phyloP scores from a whole-genome alignment of 2,113 vertebrate species.

The Smithornis capensis region DNA sequence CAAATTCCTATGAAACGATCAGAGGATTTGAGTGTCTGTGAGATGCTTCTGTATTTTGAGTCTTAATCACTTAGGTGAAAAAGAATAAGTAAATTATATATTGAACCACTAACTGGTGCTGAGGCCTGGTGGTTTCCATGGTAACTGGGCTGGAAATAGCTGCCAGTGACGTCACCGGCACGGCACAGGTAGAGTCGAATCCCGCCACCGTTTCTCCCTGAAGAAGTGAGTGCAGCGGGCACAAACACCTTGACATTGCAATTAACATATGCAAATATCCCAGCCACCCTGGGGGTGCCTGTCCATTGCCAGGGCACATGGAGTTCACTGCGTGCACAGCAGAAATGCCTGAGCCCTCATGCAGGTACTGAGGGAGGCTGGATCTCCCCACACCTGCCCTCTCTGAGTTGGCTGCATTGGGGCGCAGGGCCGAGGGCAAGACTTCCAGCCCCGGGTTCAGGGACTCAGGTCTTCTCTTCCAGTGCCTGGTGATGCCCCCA shows the following conservation, averaged over 20 bases:
- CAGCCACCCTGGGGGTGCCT: neutral
- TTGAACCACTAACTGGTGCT: conserved; percentile 82
- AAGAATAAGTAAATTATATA: conserved; percentile 84
- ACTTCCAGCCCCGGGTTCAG: neutral
- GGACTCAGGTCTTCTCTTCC: neutral
- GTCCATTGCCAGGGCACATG: neutral
- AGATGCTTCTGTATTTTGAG: conserved; percentile 64
- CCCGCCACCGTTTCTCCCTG: conserved; percentile 44
- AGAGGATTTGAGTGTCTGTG: conserved; percentile 29
- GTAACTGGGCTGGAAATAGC: conserved; percentile 82
- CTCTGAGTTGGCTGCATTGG: fast-evolving
- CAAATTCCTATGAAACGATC: neutral
- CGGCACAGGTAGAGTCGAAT: conserved; percentile 77
- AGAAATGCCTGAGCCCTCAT: neutral
- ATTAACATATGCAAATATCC: conserved; percentile 68
- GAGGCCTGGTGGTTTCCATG: conserved; percentile 85
- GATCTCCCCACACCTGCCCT: neutral
- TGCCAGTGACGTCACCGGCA: conserved; percentile 72
- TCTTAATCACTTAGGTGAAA: conserved; percentile 73
- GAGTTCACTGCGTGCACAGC: fast-evolving
- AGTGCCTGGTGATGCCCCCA: neutral
- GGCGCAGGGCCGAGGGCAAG: fast-evolving
- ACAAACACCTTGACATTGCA: conserved; percentile 59
- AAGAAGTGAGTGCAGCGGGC: conserved; percentile 57
- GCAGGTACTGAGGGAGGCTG: neutral